Evolutionary conservation across 2,888 invertebrate species (phyloP), one percentile per base, ranked within the genome.

Genomic region (Eristalis tenax): DNA sequence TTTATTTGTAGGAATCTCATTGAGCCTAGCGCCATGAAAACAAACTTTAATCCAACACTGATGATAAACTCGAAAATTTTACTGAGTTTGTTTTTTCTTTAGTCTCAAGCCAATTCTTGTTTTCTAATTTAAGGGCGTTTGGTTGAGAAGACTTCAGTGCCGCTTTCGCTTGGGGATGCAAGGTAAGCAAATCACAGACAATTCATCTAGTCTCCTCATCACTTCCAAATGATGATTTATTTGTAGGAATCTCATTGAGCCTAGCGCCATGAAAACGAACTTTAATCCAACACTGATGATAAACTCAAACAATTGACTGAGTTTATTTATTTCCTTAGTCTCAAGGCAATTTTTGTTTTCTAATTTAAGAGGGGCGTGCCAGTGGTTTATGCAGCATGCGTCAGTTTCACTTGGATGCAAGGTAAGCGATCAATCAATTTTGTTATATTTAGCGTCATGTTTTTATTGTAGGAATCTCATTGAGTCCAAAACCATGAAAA

Each of bases 181-280:
- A 70, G 73, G 73, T 59, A 75, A 76, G 76, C 43, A 73, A 74
- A 28, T 22, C 59, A 15, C n/a, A 22, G 0, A 8, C 1, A 3
- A 1, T 69, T 70, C 0, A n/a, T n/a, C 4, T 43, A 6, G 40
- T 13, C n/a, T 66, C 8, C n/a, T 66, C 18, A 4, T 35, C 6
- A 4, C 15, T 18, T 70, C 65, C 26, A 18, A 3, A 64, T 89
- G 89, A 88, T 83, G 83, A 83, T 80, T 71, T 81, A 82, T 22
- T 59, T 89, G 91, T 88, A 90, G 90, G 91, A 91, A 91, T 91
- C 91, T 91, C 91, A 88, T 89, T 90, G 91, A 91, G 91, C 90
- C 84, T 1, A 85, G 89, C 88, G 89, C 91, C 73, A 68, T 91
- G 91, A 91, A 90, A 91, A 89, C 4, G 90, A 80, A 32, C 82